phyloP scores from a whole-genome alignment of 2,888 invertebrate species.

The Leptinotarsa tumamoca region DNA sequence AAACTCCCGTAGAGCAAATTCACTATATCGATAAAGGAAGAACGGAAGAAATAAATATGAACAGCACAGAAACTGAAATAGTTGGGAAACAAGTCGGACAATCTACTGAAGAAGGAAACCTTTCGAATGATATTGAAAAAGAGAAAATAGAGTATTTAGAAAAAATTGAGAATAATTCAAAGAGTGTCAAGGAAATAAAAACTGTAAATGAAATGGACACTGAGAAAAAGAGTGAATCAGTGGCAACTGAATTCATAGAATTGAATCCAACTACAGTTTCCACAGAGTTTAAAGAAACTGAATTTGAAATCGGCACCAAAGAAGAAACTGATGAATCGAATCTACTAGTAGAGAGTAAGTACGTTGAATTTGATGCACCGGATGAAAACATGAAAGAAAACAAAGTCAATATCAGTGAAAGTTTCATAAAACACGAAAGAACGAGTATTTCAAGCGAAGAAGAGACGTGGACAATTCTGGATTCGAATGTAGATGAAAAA shows the following conservation, averaged over 20 bases:
- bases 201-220: not conserved
- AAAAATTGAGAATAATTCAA: no score
- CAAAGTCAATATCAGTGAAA: conserved; percentile 10
- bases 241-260: not conserved
- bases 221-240: conserved; percentile 3
- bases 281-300: not conserved
- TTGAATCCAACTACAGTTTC: not conserved
- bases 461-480: conserved; percentile 11
- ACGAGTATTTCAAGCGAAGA: not conserved
- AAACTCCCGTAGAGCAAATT: conserved; percentile 52
- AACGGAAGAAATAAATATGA: not conserved
- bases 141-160: not conserved
- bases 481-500: conserved; percentile 19
- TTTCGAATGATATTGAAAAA: not conserved
- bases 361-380: not conserved
- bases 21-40: conserved; percentile 46
- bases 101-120: no score
- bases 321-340: not conserved
- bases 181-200: no score
- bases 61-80: not conserved
- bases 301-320: not conserved
- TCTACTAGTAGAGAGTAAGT: not conserved
- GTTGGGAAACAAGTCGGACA: no score
- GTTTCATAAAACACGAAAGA: not conserved
- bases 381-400: not conserved